Base-by-base conservation (phyloP, 2,113 vertebrate species). In the Bothrops jararaca region DNA sequence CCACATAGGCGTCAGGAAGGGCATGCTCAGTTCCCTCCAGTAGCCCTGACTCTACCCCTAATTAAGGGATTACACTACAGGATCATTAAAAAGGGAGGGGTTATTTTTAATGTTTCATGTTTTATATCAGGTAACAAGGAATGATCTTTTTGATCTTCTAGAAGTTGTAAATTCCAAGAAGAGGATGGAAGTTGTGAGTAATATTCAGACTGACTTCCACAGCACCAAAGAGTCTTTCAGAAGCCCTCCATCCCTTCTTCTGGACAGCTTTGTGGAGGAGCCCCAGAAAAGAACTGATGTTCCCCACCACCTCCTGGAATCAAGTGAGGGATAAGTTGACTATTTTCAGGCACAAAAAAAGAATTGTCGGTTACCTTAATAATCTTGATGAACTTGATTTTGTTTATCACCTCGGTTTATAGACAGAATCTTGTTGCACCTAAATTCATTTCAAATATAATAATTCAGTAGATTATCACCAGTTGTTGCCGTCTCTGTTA, bases 291-390 rank as follows among this genome's bases (percentile, higher is more conserved):
- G 94, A 92, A 74, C 0, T 60, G 95, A 91, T 85, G 95, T 98
- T 12, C 98, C 98, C 7, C 95, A 98, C 96, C 98, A 98, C 94
- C 97, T 99, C 23, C 96, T 99, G 11, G 98, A 99, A 94, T 97
- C 98, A 89, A 99, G 99, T 99, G 98, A 92, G 97, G 91, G 88
- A 60, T 39, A 34, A 92, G 26, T 53, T 80, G 34, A 80, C 34
- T 42, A 9, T 80, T 80, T 18, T 80, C 34, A 80, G 74, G 34
- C 3, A 80, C 18, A 80, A 22, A 42, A 80, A 22, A 42, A 80
- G 6, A 80, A 22, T 80, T 80, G 74, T 42, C 9, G 3, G 18
- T 60, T 0, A 54, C 86, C 0, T 22, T 64, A 34, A 24, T 52
- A 34, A 24, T 52, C 22, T 13, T 42, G 42, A 53, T 53, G 9